Evolutionary conservation across 2,888 invertebrate species (phyloP).

Genomic region (Luperina nickerlii): DNA sequence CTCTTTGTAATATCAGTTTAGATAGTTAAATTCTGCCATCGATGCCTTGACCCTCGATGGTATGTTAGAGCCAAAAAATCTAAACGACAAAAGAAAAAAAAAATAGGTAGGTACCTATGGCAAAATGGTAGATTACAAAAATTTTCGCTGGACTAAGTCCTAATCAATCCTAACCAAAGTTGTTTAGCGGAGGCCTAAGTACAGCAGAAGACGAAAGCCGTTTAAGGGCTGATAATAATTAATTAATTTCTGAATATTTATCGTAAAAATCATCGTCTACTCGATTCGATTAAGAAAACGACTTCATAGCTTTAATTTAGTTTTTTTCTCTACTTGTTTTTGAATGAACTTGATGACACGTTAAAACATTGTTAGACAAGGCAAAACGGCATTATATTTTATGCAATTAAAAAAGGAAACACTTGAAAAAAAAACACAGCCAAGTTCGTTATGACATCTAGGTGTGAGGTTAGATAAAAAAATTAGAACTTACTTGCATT

Average conservation of each 20-base stretch:
- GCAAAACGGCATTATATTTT: slow-evolving; percentile 21
- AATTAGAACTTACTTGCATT: slow-evolving; percentile 20
- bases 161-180: too few relatives aligned
- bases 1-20: background rate
- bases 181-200: too few relatives aligned
- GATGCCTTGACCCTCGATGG: too few relatives aligned
- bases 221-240: background rate
- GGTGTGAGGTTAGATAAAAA: slow-evolving; percentile 38
- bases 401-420: slow-evolving; percentile 24
- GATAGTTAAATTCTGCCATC: too few relatives aligned
- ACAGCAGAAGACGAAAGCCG: background rate
- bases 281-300: background rate
- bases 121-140: too few relatives aligned
- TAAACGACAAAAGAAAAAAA: too few relatives aligned
- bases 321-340: background rate
- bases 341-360: slow-evolving; percentile 12
- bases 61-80: too few relatives aligned
- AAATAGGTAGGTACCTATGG: too few relatives aligned
- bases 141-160: too few relatives aligned
- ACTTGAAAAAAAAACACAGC: slow-evolving; percentile 12
- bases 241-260: background rate
- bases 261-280: background rate
- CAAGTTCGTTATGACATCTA: slow-evolving; percentile 33
- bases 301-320: background rate
- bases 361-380: background rate